These are phyloP conservation scores for Manis pentadactyla DNA, from an alignment of 2,797 vertebrate species.

Conservation along the genomic window DNA sequence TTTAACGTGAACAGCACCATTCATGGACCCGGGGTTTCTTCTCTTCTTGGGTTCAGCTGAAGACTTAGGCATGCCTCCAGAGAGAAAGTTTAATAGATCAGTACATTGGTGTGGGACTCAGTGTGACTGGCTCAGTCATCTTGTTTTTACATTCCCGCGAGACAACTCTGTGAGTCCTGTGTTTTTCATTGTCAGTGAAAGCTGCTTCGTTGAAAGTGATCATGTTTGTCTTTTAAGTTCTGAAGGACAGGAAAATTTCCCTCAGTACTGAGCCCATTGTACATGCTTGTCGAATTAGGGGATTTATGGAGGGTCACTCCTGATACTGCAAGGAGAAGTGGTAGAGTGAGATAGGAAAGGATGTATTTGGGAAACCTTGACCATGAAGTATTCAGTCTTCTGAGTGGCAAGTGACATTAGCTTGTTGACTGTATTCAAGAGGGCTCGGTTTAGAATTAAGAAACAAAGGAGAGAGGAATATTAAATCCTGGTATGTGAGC, in stretches of 20 bases:
- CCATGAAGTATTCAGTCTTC: not conserved
- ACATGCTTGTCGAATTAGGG: not conserved
- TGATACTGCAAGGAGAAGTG: slow-evolving; percentile 27
- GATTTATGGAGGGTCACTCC: not conserved
- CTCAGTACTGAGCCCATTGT: not conserved
- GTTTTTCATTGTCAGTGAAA: slow-evolving; percentile 35
- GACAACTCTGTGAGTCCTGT: not conserved
- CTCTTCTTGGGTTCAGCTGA: not conserved
- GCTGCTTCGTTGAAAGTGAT: slow-evolving; percentile 16
- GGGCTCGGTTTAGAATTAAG: not conserved
- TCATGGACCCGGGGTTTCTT: not conserved
- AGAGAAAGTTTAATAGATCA: not conserved
- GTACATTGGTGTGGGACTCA: not conserved
- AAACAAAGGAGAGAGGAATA: not conserved
- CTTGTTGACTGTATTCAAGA: not conserved
- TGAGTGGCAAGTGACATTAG: not conserved
- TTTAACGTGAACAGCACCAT: not conserved
- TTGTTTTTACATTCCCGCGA: not conserved
- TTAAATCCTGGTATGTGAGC: not conserved
- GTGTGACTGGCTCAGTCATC: not conserved
- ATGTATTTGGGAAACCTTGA: not conserved
- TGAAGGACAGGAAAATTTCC: not conserved
- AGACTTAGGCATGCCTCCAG: not conserved
- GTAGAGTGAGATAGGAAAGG: not conserved
- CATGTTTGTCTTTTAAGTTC: slow-evolving; percentile 6